Conservation (phyloP, 2,797 vertebrate species). For the Notolepis coatsorum region DNA sequence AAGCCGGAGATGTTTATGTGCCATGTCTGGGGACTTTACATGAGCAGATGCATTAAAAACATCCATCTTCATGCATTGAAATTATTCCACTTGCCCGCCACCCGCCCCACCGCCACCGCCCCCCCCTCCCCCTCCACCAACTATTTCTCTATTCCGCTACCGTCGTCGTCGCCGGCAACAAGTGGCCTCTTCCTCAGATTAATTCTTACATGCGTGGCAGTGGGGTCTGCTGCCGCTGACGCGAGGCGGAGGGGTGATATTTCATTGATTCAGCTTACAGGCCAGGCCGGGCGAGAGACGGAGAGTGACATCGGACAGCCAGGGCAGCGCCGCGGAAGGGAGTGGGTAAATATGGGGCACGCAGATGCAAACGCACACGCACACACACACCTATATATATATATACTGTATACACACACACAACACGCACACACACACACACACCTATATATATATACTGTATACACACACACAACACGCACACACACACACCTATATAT, state of each 20-base stretch:
- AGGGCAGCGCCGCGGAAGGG: conserved; percentile 17
- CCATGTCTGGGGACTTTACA: conserved; percentile 52
- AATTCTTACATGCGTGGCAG: conserved; percentile 70
- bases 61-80: conserved; percentile 27
- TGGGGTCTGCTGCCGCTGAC: conserved; percentile 65
- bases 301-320: conserved; percentile 62
- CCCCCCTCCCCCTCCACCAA: not conserved
- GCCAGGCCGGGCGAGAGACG: conserved; percentile 50
- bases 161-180: conserved; percentile 64
- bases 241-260: conserved; percentile 60
- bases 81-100: conserved; percentile 22
- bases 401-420: conserved; percentile 24
- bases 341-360: conserved; percentile 49
- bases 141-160: conserved; percentile 8
- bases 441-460: no score
- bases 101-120: not conserved
- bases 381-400: not conserved
- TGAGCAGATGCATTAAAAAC: conserved; percentile 41
- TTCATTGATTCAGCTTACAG: conserved; percentile 64
- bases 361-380: conserved; percentile 10
- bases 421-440: conserved; percentile 6
- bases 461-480: no score
- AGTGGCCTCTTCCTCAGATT: conserved; percentile 79
- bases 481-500: no score
- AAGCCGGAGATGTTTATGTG: conserved; percentile 63